Base-by-base conservation (phyloP, 1,140 invertebrate genomes). In the Drosophila murphyi region DNA sequence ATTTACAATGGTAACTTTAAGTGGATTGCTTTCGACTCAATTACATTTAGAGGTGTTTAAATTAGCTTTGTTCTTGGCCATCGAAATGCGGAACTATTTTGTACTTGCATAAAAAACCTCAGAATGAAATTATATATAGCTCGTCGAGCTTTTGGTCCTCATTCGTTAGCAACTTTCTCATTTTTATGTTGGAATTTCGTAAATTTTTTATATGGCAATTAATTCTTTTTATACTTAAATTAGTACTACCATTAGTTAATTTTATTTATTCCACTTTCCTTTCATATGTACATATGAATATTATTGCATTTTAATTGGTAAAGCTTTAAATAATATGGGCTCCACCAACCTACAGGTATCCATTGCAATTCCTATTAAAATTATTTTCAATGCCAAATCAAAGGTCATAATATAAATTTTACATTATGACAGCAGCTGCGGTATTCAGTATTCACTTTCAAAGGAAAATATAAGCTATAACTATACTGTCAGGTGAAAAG, bases 211-310 rank as follows among this genome's bases (percentile, higher is more conserved):
- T 32, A 8, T n/a, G 54, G 28, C 4, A 5, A 51, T 35, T 57
- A 29, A 48, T 35, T 55, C 45, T 35, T 65, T 69, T 54, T 48
- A 62, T 72, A 62, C 75, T 86, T 86, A 62, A 69, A 85, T 85
- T 86, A 85, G 81, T 74, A 77, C 65, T 65, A 54, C 8, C 20
- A 28, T 6, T 31, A 31, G 51, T 35, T 68, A 37, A 48, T 12
- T 28, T 6, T n/a, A 52, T 31, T 10, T 50, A 31, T 3, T 37
- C 3, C 12, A 54, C 41, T 60, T 20, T 20, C 20, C 1, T 20
- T 20, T 20, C 20, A 20, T 20, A 20, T 20, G 20, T 20, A 20
- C 20, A 20, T 20, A 20, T 20, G 20, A 20, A 20, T 20, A 20
- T 20, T 1, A 20, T 1, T 20, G 20, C 20, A 20, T 20, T 20